Conservation (phyloP, 2,113 vertebrate species). For the Pseudorasbora parva region DNA sequence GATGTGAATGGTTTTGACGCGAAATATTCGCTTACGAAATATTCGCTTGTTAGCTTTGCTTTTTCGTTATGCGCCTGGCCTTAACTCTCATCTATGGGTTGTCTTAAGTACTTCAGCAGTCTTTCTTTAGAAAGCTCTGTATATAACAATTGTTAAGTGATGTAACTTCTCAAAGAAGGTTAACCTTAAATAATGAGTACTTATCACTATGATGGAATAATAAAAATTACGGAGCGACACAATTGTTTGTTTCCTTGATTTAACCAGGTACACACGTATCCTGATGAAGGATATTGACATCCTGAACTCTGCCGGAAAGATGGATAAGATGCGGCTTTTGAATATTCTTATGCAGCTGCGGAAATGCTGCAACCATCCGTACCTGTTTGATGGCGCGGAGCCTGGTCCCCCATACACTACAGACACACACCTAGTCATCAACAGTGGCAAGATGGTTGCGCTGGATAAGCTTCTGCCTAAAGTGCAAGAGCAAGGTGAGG, state of each 20-base stretch:
- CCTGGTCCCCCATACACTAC: slow-evolving; percentile 90
- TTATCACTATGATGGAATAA: not conserved
- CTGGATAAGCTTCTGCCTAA: slow-evolving; percentile 87
- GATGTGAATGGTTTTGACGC: too few species aligned
- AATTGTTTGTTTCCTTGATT: not conserved
- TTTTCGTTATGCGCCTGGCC: too few species aligned
- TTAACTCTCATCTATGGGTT: not conserved
- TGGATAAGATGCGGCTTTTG: slow-evolving; percentile 90
- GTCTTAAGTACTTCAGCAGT: not conserved
- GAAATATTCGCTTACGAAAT: too few species aligned
- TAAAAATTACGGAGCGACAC: not conserved
- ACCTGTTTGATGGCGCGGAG: slow-evolving; percentile 89
- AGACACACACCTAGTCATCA: slow-evolving; percentile 87
- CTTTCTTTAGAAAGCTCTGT: not conserved
- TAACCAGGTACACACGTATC: slow-evolving; percentile 86
- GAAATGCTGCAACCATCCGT: slow-evolving; percentile 91
- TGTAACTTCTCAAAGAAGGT: not conserved
- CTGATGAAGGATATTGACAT: slow-evolving; percentile 93
- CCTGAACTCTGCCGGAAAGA: slow-evolving; percentile 88
- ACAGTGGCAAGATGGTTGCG: slow-evolving; percentile 89
- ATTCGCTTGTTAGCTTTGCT: too few species aligned
- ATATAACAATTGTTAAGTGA: not conserved
- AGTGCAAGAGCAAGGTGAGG: slow-evolving; percentile 84
- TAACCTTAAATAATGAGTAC: not conserved
- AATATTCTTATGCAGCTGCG: slow-evolving; percentile 91